A percentile compares a stretch with the other conserved stretches of the same genome.
Evolutionary conservation across 2,888 invertebrate genomes (phyloP).

Genomic region (Epinotia nisella): DNA sequence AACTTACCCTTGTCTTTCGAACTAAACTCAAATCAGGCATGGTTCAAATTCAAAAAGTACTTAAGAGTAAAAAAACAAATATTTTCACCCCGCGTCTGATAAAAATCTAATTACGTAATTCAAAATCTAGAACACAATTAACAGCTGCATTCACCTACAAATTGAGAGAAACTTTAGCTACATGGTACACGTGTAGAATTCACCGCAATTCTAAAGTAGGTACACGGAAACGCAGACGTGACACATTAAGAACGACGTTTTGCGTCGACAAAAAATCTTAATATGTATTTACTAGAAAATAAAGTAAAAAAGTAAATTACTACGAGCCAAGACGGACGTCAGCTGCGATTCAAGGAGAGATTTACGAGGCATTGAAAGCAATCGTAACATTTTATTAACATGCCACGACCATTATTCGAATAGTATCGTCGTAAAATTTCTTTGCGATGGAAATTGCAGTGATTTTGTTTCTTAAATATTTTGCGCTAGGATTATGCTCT

Average conservation of each 20-base stretch:
- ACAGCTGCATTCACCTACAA: background rate
- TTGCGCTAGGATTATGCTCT: slow-evolving; percentile 3
- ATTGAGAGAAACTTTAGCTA: slow-evolving; percentile 3
- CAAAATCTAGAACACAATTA: background rate
- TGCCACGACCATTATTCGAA: slow-evolving; percentile 39
- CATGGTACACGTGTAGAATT: background rate
- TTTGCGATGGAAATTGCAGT: slow-evolving; percentile 14
- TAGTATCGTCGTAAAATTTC: slow-evolving; percentile 37
- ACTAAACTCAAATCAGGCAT: background rate
- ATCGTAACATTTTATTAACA: slow-evolving; percentile 47
- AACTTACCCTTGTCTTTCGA: background rate
- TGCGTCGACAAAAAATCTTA: slow-evolving; percentile 16
- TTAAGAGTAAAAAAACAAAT: background rate
- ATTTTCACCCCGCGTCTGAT: background rate
- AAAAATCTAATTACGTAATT: slow-evolving; percentile 1
- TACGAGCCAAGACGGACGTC: slow-evolving; percentile 47
- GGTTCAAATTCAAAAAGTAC: too few species aligned
- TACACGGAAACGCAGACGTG: slow-evolving; percentile 24
- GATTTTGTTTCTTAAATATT: slow-evolving; percentile 26
- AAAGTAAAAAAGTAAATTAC: slow-evolving; percentile 44
- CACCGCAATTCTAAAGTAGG: background rate
- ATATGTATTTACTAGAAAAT: slow-evolving; percentile 26
- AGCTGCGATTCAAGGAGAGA: slow-evolving; percentile 46
- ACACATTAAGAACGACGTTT: slow-evolving; percentile 13
- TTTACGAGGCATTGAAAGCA: slow-evolving; percentile 46